These are phyloP conservation scores for Gymnothorax javanicus DNA, from an alignment of 2,797 vertebrate species.

Conservation along the genomic window DNA sequence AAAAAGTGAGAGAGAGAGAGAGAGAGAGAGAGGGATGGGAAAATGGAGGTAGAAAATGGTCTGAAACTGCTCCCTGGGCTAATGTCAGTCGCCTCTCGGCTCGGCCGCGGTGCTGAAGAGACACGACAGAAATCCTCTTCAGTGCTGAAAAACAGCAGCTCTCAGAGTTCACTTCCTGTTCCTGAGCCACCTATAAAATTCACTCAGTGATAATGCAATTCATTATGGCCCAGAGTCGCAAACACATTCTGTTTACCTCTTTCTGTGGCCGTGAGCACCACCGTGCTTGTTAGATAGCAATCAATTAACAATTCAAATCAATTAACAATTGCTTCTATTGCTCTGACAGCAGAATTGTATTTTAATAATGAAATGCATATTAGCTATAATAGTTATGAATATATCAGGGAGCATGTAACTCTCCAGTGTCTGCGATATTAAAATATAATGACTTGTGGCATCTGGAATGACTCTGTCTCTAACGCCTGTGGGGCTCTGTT, in stretches of 20 bases:
- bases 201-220: neutral
- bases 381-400: too few species aligned
- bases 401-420: too few species aligned
- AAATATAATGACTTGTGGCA: too few species aligned
- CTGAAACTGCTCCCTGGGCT: neutral
- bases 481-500: too few species aligned
- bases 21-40: neutral
- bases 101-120: neutral
- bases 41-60: neutral
- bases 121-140: neutral
- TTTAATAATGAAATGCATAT: neutral
- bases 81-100: neutral
- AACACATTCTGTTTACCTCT: neutral
- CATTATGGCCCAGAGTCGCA: neutral
- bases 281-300: neutral
- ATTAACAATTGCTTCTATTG: neutral
- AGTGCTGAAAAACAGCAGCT: neutral
- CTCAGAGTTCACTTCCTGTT: neutral
- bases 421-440: too few species aligned
- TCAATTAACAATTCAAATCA: neutral
- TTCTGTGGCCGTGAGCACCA: neutral
- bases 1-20: neutral
- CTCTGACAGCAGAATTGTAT: neutral
- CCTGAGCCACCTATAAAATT: neutral
- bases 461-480: too few species aligned